These are phyloP conservation scores for Myripristis murdjan DNA, from an alignment of 2,797 vertebrate genomes.

Conservation along the genomic window DNA sequence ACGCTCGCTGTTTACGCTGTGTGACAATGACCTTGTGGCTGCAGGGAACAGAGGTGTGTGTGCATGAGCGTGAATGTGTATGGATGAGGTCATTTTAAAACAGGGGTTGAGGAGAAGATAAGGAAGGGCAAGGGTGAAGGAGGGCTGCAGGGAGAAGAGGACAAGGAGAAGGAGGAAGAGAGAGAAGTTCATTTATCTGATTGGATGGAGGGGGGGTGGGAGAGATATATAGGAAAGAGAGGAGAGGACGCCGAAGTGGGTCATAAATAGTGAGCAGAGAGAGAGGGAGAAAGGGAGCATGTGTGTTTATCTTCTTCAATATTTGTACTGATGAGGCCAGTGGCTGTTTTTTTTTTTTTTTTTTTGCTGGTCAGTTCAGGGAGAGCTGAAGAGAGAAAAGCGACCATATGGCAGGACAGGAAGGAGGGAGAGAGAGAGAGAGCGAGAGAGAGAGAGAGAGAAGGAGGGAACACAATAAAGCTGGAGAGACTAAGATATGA, in stretches of 20 bases:
- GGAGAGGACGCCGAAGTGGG: slow-evolving; percentile 52
- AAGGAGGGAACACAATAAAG: slow-evolving; percentile 28
- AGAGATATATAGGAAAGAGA: slow-evolving; percentile 43
- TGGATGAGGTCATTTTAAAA: slow-evolving; percentile 45
- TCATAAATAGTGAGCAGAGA: slow-evolving; percentile 47
- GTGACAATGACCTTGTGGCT: slow-evolving; percentile 48
- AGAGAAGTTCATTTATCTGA: slow-evolving; percentile 61
- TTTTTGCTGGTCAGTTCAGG: slow-evolving; percentile 70
- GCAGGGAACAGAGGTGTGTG: slow-evolving; percentile 18
- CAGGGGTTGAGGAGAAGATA: slow-evolving; percentile 32
- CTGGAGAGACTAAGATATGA: slow-evolving; percentile 50
- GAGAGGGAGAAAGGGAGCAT: slow-evolving; percentile 5
- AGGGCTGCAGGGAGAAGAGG: no score
- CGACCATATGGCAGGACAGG: slow-evolving; percentile 79
- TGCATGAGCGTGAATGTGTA: slow-evolving; percentile 58
- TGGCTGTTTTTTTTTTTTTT: slow-evolving; percentile 61
- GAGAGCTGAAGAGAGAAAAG: slow-evolving; percentile 64
- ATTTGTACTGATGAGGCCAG: slow-evolving; percentile 52
- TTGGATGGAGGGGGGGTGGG: slow-evolving; percentile 49
- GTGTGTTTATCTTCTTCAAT: slow-evolving; percentile 21
- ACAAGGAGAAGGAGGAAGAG: no score
- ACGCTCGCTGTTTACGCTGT: slow-evolving; percentile 16
- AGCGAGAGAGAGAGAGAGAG: slow-evolving; percentile 24
- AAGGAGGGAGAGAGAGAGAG: slow-evolving; percentile 57
- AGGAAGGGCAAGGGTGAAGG: slow-evolving; percentile 18